phyloP scores from a whole-genome alignment of 2,888 invertebrate genomes.

The Drosophila eohydei region DNA sequence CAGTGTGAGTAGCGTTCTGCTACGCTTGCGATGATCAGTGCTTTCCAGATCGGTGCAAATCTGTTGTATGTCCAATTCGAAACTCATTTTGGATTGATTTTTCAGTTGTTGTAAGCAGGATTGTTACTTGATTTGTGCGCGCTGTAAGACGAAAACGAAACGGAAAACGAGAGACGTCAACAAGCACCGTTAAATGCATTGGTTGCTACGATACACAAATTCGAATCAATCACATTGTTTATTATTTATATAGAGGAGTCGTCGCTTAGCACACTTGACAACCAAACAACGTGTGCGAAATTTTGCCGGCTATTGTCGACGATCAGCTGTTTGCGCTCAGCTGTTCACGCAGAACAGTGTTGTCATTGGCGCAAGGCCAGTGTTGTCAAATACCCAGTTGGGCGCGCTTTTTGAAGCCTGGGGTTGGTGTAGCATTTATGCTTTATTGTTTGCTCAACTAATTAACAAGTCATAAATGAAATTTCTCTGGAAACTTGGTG shows the following conservation, averaged over 20 bases:
- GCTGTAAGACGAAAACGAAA: constrained; percentile 37
- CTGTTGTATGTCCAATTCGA: constrained; percentile 42
- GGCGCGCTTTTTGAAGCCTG: constrained; percentile 26
- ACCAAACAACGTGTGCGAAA: constrained; percentile 17
- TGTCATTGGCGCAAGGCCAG: constrained; percentile 19
- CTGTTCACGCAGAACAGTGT: constrained; percentile 6
- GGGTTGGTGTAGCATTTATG: constrained; percentile 10
- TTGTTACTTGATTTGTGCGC: constrained; percentile 27
- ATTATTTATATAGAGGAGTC: constrained; percentile 16
- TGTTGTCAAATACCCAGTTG: constrained; percentile 20
- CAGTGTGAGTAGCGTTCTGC: constrained; percentile 49
- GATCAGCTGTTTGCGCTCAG: constrained; percentile 50
- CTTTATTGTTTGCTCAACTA: constrained; percentile 53
- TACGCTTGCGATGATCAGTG: constrained; percentile 63
- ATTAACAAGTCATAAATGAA: constrained; percentile 69
- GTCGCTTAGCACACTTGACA: constrained; percentile 1
- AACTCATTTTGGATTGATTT: constrained; percentile 35
- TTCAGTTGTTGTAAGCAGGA: constrained; percentile 22
- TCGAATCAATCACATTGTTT: constrained; percentile 42
- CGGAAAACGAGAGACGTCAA: constrained; percentile 39
- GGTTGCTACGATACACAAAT: constrained; percentile 58
- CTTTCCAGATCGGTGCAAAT: constrained; percentile 61
- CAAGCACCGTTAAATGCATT: constrained; percentile 29
- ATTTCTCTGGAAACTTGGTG: constrained; percentile 61
- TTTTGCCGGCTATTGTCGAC: constrained; percentile 20